Percentiles rank a stretch among this genome's conserved stretches.
Conservation (phyloP, 2,113 vertebrate genomes). For the Phodopus roborovskii region DNA sequence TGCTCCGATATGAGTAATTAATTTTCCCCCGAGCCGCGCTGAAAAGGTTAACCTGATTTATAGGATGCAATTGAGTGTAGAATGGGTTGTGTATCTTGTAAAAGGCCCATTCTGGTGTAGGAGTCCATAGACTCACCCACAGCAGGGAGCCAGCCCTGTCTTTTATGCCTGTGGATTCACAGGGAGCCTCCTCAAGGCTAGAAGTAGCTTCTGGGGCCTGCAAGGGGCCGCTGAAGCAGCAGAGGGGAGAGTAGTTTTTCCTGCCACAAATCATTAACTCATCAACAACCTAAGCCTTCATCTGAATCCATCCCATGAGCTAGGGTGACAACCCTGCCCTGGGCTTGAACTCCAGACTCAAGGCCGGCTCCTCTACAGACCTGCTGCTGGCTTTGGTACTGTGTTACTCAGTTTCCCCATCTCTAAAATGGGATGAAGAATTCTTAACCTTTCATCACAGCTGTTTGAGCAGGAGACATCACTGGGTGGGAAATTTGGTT, state of each 20-base stretch:
- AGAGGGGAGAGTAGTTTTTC: not conserved
- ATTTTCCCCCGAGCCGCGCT: conserved; percentile 88
- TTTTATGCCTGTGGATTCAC: conserved; percentile 12
- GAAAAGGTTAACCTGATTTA: conserved; percentile 94
- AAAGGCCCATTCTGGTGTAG: conserved; percentile 84
- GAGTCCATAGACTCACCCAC: conserved; percentile 78
- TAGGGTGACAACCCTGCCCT: not conserved
- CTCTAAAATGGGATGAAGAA: not conserved
- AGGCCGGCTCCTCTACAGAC: not conserved
- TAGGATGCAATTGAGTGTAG: conserved; percentile 88
- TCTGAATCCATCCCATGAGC: not conserved
- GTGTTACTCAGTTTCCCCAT: not conserved
- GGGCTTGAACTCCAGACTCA: conserved; percentile 19
- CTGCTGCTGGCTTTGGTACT: not conserved
- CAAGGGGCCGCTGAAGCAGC: not conserved
- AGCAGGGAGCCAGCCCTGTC: conserved; percentile 12
- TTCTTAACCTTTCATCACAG: not conserved
- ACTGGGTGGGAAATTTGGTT: not conserved
- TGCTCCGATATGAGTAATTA: conserved; percentile 89
- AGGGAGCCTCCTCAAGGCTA: not conserved
- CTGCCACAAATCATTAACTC: not conserved
- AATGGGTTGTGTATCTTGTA: conserved; percentile 90
- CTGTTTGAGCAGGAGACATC: not conserved
- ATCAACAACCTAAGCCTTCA: not conserved
- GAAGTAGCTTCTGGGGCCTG: not conserved